Evolutionary conservation across 2,797 vertebrate species (phyloP).

Genomic region (Sphenodon punctatus): DNA sequence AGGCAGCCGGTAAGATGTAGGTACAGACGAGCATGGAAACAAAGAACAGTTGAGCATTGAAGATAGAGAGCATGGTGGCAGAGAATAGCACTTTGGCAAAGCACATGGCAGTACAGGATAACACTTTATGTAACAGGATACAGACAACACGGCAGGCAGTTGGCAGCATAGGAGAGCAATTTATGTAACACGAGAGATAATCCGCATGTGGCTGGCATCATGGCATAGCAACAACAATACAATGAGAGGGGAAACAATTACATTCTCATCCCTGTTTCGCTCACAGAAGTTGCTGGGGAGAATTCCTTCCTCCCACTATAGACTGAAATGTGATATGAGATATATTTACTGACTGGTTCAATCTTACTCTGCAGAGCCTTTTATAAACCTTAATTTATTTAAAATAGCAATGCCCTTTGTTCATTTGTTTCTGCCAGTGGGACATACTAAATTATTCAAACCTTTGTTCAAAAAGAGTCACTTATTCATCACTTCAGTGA

Average conservation of each 20-base stretch:
- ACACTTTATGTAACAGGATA: slow-evolving; percentile 45
- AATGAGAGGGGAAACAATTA: slow-evolving; percentile 10
- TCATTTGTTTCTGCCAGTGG: slow-evolving; percentile 22
- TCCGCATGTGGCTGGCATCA: slow-evolving; percentile 49
- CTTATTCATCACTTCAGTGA: slow-evolving; percentile 16
- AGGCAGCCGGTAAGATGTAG: slow-evolving; percentile 45
- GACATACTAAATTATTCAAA: slow-evolving; percentile 19
- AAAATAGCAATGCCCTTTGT: slow-evolving; percentile 10
- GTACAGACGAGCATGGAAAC: slow-evolving; percentile 26
- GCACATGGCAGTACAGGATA: not conserved
- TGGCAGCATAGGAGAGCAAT: slow-evolving; percentile 27
- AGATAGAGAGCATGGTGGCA: not conserved
- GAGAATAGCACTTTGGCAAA: slow-evolving; percentile 16
- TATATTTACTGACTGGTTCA: slow-evolving; percentile 7
- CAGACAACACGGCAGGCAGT: slow-evolving; percentile 4
- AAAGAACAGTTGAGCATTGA: slow-evolving; percentile 1
- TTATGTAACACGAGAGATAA: slow-evolving; percentile 55
- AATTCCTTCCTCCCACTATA: slow-evolving; percentile 12
- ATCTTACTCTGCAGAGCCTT: slow-evolving; percentile 25
- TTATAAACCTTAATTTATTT: slow-evolving; percentile 44
- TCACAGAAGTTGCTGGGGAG: not conserved
- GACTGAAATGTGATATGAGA: slow-evolving; percentile 34
- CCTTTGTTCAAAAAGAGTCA: slow-evolving; percentile 10
- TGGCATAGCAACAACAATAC: not conserved
- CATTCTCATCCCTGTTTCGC: not conserved